Evolutionary conservation across 2,888 invertebrate species (phyloP), one percentile per base, ranked within the genome.

Genomic region (Troilus luridus): DNA sequence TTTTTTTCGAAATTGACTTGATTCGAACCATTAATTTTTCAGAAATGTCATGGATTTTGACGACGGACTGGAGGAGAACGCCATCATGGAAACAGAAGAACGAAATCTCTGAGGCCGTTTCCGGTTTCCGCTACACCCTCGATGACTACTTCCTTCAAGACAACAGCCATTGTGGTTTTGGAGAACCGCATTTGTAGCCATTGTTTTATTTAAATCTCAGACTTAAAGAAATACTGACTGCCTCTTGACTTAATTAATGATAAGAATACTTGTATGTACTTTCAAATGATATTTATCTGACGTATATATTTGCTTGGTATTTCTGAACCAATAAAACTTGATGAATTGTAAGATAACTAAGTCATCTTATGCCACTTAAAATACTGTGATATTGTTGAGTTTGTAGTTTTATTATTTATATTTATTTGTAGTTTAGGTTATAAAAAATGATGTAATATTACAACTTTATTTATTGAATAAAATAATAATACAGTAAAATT

Each of bases 41-140:
- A 89, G 89, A 89, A 12, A 24, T 89, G 60, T 56, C 62, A 8
- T 89, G 89, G 89, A 12, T 89, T 8, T 10, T 89, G 89, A 64
- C 85, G 56, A 58, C 54, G 21, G 85, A 85, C 56, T 58, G 85
- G 85, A 85, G 12, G n/a, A 56, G n/a, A 21, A 54, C 54, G 0
- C 85, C 85, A 9, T n/a, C 56, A n/a, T 6, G 56, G n/a, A 56
- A 85, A 19, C 85, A 85, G 12, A 27, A 12, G n/a, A 14, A 21
- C 0, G 56, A 85, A n/a, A 85, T 85, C 7, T 21, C 56, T 9
- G n/a, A 85, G 14, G 85, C 85, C 0, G 12, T 58, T 11, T 85
- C 85, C 17, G 21, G n/a, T 2, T 54, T 85, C 56, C 56, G n/a
- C 54, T 85, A 56, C 56, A 85, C 85, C 11, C n/a, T 85, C 17